Percentiles rank a stretch among this genome's conserved stretches.
These are phyloP conservation scores for Otocyon megalotis DNA, from an alignment of 2,113 vertebrate species.

Conservation along the genomic window DNA sequence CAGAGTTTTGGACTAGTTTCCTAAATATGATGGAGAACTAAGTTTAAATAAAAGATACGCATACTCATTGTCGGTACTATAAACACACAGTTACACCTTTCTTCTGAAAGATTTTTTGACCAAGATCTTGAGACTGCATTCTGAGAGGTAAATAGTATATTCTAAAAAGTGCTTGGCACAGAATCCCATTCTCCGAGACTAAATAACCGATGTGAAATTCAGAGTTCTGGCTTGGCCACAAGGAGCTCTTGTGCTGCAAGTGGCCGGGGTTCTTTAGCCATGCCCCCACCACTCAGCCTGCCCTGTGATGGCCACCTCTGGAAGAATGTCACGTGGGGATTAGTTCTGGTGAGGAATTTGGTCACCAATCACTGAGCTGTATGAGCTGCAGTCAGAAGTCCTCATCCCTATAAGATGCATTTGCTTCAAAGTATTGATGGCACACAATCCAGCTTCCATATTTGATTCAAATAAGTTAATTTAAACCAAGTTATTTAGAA, in stretches of 20 bases:
- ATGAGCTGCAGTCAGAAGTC: neutral
- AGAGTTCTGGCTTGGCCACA: neutral
- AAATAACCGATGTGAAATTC: neutral
- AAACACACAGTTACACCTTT: neutral
- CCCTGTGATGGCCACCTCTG: rapidly evolving
- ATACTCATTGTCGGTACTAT: neutral
- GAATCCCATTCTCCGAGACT: neutral
- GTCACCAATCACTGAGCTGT: too few species aligned
- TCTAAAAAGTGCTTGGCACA: neutral
- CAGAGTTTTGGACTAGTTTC: neutral
- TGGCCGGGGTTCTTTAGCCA: neutral
- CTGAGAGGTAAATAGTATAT: neutral
- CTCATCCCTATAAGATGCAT: neutral
- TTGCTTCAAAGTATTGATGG: neutral
- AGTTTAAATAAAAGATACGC: neutral
- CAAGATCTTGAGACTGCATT: neutral
- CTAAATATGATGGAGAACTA: neutral
- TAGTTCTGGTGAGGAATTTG: neutral
- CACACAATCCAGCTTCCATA: neutral
- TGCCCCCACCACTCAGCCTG: neutral
- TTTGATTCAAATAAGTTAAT: neutral
- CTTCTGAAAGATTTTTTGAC: neutral
- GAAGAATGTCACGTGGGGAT: neutral
- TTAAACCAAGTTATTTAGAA: neutral
- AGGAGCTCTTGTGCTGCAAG: neutral